A percentile compares a stretch with the other conserved stretches of the same genome.
Evolutionary conservation across 2,113 vertebrate species (phyloP).

Genomic region (Rallus limicola): DNA sequence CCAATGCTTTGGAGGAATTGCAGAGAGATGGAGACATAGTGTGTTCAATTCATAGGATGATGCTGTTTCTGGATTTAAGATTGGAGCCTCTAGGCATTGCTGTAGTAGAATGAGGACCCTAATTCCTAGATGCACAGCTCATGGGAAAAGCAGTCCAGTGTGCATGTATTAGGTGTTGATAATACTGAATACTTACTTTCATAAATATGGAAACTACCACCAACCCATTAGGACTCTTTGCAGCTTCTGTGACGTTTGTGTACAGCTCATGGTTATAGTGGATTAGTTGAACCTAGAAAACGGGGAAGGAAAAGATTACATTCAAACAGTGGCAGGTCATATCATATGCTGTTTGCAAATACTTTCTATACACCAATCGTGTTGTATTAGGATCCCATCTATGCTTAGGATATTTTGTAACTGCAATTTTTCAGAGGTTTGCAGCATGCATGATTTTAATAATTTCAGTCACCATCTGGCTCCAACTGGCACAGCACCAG

Average conservation of each 20-base stretch:
- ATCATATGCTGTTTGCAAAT: not conserved
- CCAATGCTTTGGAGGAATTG: not conserved
- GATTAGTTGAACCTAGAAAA: conserved; percentile 93
- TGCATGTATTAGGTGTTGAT: not conserved
- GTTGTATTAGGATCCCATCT: not conserved
- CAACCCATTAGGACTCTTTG: conserved; percentile 96
- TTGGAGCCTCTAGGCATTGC: not conserved
- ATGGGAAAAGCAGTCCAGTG: not conserved
- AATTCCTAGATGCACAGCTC: not conserved
- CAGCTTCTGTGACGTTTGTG: conserved; percentile 96
- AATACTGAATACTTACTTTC: conserved; percentile 85
- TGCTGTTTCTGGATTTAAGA: not conserved
- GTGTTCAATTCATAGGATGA: not conserved
- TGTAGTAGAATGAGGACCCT: not conserved
- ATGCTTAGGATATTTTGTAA: not conserved
- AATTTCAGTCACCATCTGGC: conserved; percentile 54
- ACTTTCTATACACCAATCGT: not conserved
- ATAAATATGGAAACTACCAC: conserved; percentile 99
- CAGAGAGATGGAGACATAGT: not conserved
- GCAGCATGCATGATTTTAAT: conserved; percentile 12
- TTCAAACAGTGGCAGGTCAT: not conserved
- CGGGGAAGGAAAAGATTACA: not conserved
- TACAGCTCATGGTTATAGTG: conserved; percentile 99
- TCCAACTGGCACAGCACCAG: conserved; percentile 4
- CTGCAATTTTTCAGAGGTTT: not conserved